Evolutionary conservation across 2,113 vertebrate species (phyloP).

Genomic region (Bubo bubo): DNA sequence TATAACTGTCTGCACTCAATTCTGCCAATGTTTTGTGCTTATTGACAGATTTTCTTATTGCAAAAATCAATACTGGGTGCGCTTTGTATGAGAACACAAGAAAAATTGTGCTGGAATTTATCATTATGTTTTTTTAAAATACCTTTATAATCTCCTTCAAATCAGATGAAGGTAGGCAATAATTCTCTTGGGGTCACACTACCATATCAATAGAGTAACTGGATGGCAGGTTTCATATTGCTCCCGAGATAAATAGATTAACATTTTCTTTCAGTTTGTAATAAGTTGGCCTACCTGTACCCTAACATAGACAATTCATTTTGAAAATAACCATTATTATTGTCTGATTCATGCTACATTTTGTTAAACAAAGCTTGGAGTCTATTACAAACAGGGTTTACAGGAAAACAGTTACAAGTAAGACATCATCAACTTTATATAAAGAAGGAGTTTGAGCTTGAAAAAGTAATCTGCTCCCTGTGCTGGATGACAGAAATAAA

Average conservation of each 20-base stretch:
- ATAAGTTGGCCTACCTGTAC: background rate
- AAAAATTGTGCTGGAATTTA: background rate
- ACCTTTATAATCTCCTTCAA: background rate
- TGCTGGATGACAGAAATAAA: background rate
- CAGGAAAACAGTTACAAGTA: background rate
- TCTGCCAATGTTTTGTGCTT: background rate
- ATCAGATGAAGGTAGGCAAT: background rate
- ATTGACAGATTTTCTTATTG: background rate
- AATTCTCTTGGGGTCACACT: background rate
- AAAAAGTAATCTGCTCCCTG: background rate
- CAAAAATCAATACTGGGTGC: background rate
- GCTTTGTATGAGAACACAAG: background rate
- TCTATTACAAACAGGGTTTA: background rate
- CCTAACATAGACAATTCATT: rapidly evolving
- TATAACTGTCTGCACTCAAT: background rate
- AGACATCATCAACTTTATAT: background rate
- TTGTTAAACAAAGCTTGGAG: background rate
- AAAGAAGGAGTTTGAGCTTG: background rate
- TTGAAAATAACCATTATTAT: background rate
- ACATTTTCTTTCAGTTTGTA: background rate
- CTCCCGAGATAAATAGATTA: background rate
- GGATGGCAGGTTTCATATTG: rapidly evolving
- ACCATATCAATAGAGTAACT: background rate
- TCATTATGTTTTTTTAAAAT: background rate
- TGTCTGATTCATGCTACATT: background rate